Percentiles rank a stretch among this genome's conserved stretches.
phyloP scores from a whole-genome alignment of 35 echinoderm and acorn worm genomes.

The Heliocidaris erythrogramma region DNA sequence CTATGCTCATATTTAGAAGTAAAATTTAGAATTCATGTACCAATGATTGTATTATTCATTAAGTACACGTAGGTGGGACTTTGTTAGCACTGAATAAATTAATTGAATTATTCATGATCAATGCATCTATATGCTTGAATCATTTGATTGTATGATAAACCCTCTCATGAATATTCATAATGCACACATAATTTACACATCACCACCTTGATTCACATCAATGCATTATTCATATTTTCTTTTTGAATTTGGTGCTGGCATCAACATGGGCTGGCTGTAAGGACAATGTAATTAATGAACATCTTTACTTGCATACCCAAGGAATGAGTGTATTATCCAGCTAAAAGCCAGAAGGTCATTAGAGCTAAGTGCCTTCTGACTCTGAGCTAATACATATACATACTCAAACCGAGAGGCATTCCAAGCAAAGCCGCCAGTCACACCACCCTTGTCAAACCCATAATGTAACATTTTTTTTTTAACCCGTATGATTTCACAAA shows the following conservation, averaged over 20 bases:
- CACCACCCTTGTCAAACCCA: not conserved
- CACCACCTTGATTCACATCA: not conserved
- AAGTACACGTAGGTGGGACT: not conserved
- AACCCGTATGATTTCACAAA: constrained; percentile 5
- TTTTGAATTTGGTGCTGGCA: not conserved
- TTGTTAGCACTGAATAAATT: too few relatives aligned
- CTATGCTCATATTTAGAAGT: not conserved
- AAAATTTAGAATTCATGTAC: not conserved
- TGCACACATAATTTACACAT: not conserved
- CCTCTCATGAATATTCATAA: not conserved
- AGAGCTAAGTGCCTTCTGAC: not conserved
- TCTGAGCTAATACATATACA: not conserved
- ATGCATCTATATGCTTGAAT: too few relatives aligned
- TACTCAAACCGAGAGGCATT: not conserved
- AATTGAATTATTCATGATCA: too few relatives aligned
- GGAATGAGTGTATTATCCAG: too few relatives aligned
- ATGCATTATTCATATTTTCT: not conserved
- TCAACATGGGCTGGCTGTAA: not conserved
- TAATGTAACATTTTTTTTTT: not conserved
- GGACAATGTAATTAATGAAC: not conserved
- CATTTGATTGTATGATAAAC: too few relatives aligned
- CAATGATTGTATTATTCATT: not conserved
- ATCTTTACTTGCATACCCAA: too few relatives aligned
- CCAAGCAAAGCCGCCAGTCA: not conserved
- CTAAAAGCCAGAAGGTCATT: not conserved